Evolutionary conservation across 64 coral and sea anemone genomes (phyloP).

Genomic region (Actinia equina): DNA sequence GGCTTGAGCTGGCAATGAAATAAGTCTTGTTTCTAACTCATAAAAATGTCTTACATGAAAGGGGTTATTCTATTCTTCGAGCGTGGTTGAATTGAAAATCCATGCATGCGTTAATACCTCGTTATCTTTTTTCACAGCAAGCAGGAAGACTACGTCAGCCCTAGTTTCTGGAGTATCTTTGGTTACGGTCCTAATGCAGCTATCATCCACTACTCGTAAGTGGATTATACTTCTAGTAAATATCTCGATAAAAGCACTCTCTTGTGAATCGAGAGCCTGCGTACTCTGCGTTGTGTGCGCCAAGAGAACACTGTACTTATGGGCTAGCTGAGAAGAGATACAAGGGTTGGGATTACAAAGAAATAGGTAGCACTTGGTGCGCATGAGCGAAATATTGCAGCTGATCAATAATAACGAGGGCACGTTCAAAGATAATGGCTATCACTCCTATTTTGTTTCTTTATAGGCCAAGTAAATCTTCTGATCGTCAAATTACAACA

Average conservation of each 20-base stretch:
- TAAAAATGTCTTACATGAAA: too few relatives aligned
- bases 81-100: too few relatives aligned
- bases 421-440: background rate
- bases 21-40: too few relatives aligned
- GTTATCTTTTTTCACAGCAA: constrained; percentile 45
- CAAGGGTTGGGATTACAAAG: too few relatives aligned
- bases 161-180: constrained; percentile 66
- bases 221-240: background rate
- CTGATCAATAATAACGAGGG: background rate
- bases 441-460: background rate
- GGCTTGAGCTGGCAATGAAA: background rate
- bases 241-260: too few relatives aligned
- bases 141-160: constrained; percentile 56
- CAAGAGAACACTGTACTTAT: too few relatives aligned
- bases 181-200: constrained; percentile 79
- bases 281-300: too few relatives aligned
- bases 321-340: too few relatives aligned
- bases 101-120: too few relatives aligned
- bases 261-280: too few relatives aligned
- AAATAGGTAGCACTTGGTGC: background rate
- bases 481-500: constrained; percentile 64
- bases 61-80: too few relatives aligned
- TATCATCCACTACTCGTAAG: constrained; percentile 75
- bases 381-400: background rate
- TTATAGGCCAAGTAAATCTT: constrained; percentile 57